Evolutionary conservation across 2,888 invertebrate species (phyloP), one percentile per base, ranked within the genome.

Genomic region (Lasioglossum leucozonium): DNA sequence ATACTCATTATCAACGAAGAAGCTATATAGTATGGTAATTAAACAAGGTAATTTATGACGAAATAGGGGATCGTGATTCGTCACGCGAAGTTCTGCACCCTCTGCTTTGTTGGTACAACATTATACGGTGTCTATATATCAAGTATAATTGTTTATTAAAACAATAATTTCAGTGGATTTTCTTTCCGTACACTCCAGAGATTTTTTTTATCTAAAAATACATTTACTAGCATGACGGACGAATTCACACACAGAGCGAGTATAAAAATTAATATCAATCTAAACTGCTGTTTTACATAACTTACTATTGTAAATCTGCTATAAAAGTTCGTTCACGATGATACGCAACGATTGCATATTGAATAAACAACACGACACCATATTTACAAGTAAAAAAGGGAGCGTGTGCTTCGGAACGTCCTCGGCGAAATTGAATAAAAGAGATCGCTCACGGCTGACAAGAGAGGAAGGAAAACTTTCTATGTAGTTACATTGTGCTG

Each of bases 401-500:
- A 47, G 22, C 13, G 55, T 5, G 4, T 16, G 22, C 22, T 51
- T 55, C 3, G 3, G 40, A 73, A 42, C 18, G n/a, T 40, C 69
- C 4, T 40, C 22, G 2, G 6, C 18, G 11, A 74, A 30, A 22
- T 40, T 34, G 51, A 75, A 72, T 42, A 69, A 81, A 75, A 34
- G 34, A 44, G 44, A 73, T 77, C 58, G 67, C 16, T 71, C 34
- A n/a, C 26, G n/a, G 67, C 73, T 26, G 26, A 51, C 77, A 47
- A 83, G 69, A 65, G 51, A 83, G 42, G 84, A 83, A 83, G 84
- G 73, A 84, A 83, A 84, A 83, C 84, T 84, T 84, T 84, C 84
- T 77, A 51, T 22, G 22, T 51, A 84, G 73, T 83, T 84, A 78
- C 71, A 74, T 62, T 71, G 62, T 16, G 22, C 67, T 22, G 37